Conservation (phyloP, 2,888 invertebrate genomes). For the Drosophila koepferae region DNA sequence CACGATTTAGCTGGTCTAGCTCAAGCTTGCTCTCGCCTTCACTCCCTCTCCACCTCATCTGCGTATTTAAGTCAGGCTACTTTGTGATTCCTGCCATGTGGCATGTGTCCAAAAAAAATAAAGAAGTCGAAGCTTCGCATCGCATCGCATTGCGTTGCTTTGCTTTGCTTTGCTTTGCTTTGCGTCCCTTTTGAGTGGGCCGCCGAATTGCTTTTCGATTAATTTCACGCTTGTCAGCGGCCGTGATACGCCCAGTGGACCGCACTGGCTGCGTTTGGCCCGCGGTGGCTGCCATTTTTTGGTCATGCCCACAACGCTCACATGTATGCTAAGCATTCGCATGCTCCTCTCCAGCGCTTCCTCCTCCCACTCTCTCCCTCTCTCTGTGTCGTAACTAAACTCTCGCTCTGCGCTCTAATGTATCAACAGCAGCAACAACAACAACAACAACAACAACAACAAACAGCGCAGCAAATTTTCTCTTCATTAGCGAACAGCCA, state of each 20-base stretch:
- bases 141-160: not conserved
- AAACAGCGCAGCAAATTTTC: slow-evolving; percentile 70
- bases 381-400: not conserved
- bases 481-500: slow-evolving; percentile 68
- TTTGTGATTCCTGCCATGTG: slow-evolving; percentile 34
- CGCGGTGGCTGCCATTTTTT: not conserved
- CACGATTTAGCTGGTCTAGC: not conserved
- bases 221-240: slow-evolving; percentile 80
- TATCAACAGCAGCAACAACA: slow-evolving; percentile 12
- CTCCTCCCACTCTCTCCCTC: not conserved
- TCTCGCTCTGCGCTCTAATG: not conserved
- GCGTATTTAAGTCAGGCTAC: not conserved
- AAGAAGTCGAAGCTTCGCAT: slow-evolving; percentile 11
- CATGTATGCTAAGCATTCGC: slow-evolving; percentile 56
- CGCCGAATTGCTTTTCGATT: slow-evolving; percentile 79
- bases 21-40: not conserved
- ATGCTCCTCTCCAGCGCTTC: not conserved
- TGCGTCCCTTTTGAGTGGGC: slow-evolving; percentile 28
- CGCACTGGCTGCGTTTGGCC: slow-evolving; percentile 4
- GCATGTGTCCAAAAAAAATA: slow-evolving; percentile 45
- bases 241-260: slow-evolving; percentile 71
- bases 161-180: not conserved
- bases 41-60: not conserved
- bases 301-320: slow-evolving; percentile 9
- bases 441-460: slow-evolving; percentile 17